Conservation (phyloP, 2,797 vertebrate genomes). For the Trachurus trachurus region DNA sequence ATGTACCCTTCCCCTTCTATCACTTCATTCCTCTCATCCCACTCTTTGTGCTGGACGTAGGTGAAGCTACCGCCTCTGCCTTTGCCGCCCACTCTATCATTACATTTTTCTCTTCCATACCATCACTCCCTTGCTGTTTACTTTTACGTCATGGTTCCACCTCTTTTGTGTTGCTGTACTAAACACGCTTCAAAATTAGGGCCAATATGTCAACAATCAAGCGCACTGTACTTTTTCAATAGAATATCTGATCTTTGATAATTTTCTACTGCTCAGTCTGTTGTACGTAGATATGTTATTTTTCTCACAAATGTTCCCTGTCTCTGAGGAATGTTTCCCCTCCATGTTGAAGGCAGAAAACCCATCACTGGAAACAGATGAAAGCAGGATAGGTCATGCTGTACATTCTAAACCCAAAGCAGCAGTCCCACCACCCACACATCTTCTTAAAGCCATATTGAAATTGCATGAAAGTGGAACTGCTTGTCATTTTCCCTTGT, state of each 20-base stretch:
- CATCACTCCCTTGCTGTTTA: constrained; percentile 43
- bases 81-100: constrained; percentile 60
- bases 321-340: constrained; percentile 42
- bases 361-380: constrained; percentile 77
- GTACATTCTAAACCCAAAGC: constrained; percentile 80
- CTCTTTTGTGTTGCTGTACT: constrained; percentile 42
- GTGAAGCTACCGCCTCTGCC: constrained; percentile 63
- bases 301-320: constrained; percentile 28
- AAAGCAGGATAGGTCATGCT: constrained; percentile 81
- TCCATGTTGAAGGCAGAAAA: constrained; percentile 55
- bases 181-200: constrained; percentile 31
- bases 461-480: constrained; percentile 80
- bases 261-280: constrained; percentile 17
- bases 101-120: constrained; percentile 72
- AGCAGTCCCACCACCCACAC: constrained; percentile 83
- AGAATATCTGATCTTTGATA: constrained; percentile 6
- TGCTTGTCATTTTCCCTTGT: constrained; percentile 75
- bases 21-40: constrained; percentile 73
- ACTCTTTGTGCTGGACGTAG: constrained; percentile 64
- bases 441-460: constrained; percentile 83
- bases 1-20: constrained; percentile 72
- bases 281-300: constrained; percentile 35
- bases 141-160: constrained; percentile 47
- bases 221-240: constrained; percentile 11
- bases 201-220: constrained; percentile 13